Base-by-base conservation (phyloP, 92 coral and sea anemone genomes). In the Siderastrea siderea region DNA sequence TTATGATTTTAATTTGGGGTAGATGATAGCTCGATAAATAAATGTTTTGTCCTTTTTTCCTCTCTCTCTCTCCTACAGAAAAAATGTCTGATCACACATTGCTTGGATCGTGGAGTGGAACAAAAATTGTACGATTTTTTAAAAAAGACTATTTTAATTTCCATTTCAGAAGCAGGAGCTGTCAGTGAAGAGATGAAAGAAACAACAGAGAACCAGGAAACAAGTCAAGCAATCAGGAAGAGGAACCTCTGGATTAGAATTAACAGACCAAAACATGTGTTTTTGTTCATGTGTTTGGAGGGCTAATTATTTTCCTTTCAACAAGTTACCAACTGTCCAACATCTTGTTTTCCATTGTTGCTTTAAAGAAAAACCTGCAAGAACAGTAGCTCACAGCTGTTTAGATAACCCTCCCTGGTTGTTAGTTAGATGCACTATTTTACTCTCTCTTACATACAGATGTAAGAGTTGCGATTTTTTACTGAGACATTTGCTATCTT, bases 161-260 rank as follows among this genome's bases (percentile, higher is more conserved):
- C 38, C 38, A 26, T 15, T 71, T 69, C 19, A 82, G 78, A 17
- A 47, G 8, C 77, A 55, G 86, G 57, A 3, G 9, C 70, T n/a
- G 54, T 1, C 12, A 14, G 26, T 12, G 57, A 82, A 45, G 83
- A 85, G 76, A 62, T 63, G 3, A 49, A 71, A 77, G 63, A 82
- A 66, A 63, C 47, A 76, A 47, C 60, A 75, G 68, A 77, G 38
- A 59, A 13, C 47, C 64, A 48, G 4, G 80, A 83, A 62, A 62
- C 47, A 47, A 72, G 70, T 15, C 58, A 72, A 5, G 7, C 47
- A 60, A 60, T 46, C 7, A 73, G 17, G 79, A 72, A 7, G 71
- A 63, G 10, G 92, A 93, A 71, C 93, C 90, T 2, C 86, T 93
- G 95, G 95, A 90, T 15, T 62, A 91, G 62, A 88, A 87, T 38